Evolutionary conservation across 1,140 invertebrate genomes (phyloP).

Genomic region (Limonius californicus): DNA sequence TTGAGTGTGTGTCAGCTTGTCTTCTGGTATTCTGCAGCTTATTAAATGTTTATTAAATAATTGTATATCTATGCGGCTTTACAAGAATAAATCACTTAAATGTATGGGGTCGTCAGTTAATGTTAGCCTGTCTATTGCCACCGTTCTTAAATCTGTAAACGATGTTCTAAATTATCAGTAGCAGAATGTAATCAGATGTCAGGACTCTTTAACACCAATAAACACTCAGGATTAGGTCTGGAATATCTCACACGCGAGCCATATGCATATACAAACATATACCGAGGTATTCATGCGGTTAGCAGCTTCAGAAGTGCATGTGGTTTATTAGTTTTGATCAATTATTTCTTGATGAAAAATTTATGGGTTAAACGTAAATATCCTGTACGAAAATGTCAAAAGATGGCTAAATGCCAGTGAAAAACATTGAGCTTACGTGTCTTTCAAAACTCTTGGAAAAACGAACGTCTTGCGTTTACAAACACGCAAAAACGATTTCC

Average conservation of each 20-base stretch:
- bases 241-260: neutral
- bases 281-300: neutral
- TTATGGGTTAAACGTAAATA: neutral
- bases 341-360: neutral
- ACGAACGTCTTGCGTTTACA: no score
- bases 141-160: constrained; percentile 2
- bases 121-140: neutral
- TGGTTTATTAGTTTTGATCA: neutral
- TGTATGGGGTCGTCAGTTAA: constrained; percentile 1
- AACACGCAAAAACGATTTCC: no score
- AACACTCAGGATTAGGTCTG: constrained; percentile 10
- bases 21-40: no score
- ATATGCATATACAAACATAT: constrained; percentile 15
- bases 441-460: no score
- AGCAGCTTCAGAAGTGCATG: neutral
- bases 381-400: neutral
- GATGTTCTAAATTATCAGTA: constrained; percentile 11
- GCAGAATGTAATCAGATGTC: constrained; percentile 16
- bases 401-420: neutral
- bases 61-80: neutral
- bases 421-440: no score
- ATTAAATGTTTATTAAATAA: no score
- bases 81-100: neutral
- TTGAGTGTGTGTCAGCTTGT: no score
- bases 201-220: constrained; percentile 16